These are phyloP conservation scores for Euborellia annulipes DNA, from an alignment of 1,140 invertebrate species.

Conservation along the genomic window DNA sequence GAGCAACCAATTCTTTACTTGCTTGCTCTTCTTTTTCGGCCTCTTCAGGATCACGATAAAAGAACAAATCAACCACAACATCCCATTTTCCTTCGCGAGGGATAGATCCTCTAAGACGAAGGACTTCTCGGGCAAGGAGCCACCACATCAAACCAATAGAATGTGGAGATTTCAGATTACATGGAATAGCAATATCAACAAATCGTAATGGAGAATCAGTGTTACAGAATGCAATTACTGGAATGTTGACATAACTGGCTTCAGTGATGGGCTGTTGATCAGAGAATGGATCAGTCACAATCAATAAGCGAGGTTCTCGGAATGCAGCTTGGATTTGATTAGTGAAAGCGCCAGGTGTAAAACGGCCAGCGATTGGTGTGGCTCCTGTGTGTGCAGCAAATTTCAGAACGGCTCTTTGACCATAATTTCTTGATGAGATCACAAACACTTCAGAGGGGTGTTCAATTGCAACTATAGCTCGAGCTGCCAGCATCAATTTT, in stretches of 20 bases:
- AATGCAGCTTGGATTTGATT: slow-evolving; percentile 95
- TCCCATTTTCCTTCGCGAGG: slow-evolving; percentile 85
- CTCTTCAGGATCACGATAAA: slow-evolving; percentile 97
- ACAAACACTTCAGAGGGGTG: slow-evolving; percentile 93
- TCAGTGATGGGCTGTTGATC: slow-evolving; percentile 99
- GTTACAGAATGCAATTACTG: slow-evolving; percentile 97
- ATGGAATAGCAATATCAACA: slow-evolving; percentile 98
- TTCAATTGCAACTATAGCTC: slow-evolving; percentile 96
- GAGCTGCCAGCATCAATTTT: slow-evolving; percentile 88
- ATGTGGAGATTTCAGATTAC: slow-evolving; percentile 74
- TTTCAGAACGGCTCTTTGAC: slow-evolving; percentile 95
- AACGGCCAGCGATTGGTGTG: slow-evolving; percentile 95
- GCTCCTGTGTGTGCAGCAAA: slow-evolving; percentile 96
- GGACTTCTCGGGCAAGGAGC: slow-evolving; percentile 91
- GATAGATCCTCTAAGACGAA: slow-evolving; percentile 84
- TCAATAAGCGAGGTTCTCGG: slow-evolving; percentile 89
- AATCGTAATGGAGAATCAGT: slow-evolving; percentile 88
- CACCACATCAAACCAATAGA: slow-evolving; percentile 99
- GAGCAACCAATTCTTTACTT: slow-evolving; percentile 50
- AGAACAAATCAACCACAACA: slow-evolving; percentile 97
- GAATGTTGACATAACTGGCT: slow-evolving; percentile 98
- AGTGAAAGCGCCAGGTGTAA: slow-evolving; percentile 96
- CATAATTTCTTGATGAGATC: slow-evolving; percentile 84
- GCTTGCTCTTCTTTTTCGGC: slow-evolving; percentile 90
- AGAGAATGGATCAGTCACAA: slow-evolving; percentile 88